These are phyloP conservation scores for Apotomis turbidana DNA, from an alignment of 2,888 invertebrate species.

Conservation along the genomic window DNA sequence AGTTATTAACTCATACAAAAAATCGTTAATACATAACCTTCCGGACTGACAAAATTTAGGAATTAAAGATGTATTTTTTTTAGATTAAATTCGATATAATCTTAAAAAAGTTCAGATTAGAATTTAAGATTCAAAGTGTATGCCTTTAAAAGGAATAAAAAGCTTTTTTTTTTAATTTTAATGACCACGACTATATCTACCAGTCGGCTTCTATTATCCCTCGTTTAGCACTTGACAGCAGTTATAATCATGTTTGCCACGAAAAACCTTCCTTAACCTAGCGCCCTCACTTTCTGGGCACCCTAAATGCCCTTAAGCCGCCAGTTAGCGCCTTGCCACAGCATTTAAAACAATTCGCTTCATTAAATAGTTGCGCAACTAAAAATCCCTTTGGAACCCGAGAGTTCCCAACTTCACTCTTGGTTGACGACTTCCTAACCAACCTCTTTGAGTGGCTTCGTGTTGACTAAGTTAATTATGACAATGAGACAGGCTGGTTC, in stretches of 20 bases:
- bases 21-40: no score
- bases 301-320: conserved; percentile 22
- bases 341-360: conserved; percentile 34
- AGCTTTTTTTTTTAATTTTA: no score
- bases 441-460: conserved; percentile 35
- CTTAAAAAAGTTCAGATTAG: no score
- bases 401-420: conserved; percentile 31
- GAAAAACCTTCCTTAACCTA: neutral
- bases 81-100: no score
- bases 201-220: no score
- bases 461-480: conserved; percentile 36
- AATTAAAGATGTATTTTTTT: no score
- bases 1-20: no score
- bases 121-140: no score
- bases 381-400: conserved; percentile 37
- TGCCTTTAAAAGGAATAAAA: no score
- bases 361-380: conserved; percentile 32
- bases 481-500: conserved; percentile 22
- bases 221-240: neutral
- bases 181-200: no score
- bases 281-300: conserved; percentile 1
- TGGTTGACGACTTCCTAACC: conserved; percentile 22
- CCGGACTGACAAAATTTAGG: no score
- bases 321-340: conserved; percentile 26
- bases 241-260: neutral